Evolutionary conservation across 2,888 invertebrate genomes (phyloP).

Genomic region (Metalampra italica): DNA sequence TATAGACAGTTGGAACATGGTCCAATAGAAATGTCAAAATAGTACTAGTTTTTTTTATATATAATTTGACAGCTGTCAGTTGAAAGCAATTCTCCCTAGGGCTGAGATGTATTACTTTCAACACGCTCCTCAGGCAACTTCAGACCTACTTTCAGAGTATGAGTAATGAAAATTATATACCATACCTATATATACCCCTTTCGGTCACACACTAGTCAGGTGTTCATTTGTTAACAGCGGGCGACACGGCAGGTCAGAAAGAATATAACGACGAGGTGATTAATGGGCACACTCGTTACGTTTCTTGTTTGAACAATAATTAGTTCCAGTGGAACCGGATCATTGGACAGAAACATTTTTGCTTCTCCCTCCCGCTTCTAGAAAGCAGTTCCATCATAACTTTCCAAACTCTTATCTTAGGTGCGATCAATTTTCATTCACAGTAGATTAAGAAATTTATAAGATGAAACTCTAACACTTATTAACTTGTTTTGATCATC

Average conservation of each 20-base stretch:
- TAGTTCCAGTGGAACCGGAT: slow-evolving; percentile 42
- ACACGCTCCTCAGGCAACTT: too few species aligned
- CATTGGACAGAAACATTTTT: slow-evolving; percentile 48
- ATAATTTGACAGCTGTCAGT: too few species aligned
- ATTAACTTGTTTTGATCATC: slow-evolving; percentile 1
- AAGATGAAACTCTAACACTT: slow-evolving; percentile 32
- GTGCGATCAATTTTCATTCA: slow-evolving; percentile 74
- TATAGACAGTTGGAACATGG: too few species aligned
- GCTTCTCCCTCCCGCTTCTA: slow-evolving; percentile 34
- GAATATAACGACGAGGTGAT: slow-evolving; percentile 31
- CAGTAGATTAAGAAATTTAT: slow-evolving; percentile 58
- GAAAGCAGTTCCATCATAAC: slow-evolving; percentile 63
- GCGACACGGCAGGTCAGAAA: slow-evolving; percentile 34
- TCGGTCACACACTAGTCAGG: slow-evolving; percentile 6
- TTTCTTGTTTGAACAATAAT: slow-evolving; percentile 62
- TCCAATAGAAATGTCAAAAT: too few species aligned
- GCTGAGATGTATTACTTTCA: too few species aligned
- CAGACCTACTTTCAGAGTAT: too few species aligned
- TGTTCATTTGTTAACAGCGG: slow-evolving; percentile 43
- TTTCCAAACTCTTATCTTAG: slow-evolving; percentile 72
- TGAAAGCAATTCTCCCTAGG: too few species aligned
- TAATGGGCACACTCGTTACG: slow-evolving; percentile 53
- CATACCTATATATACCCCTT: too few species aligned
- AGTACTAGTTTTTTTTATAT: too few species aligned
- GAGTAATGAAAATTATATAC: too few species aligned